Evolutionary conservation across 30 jellyfish, hydroid and myxozoan species (phyloP), one percentile per base, ranked within the genome.

Genomic region (Hydractinia symbiolongicarpus): DNA sequence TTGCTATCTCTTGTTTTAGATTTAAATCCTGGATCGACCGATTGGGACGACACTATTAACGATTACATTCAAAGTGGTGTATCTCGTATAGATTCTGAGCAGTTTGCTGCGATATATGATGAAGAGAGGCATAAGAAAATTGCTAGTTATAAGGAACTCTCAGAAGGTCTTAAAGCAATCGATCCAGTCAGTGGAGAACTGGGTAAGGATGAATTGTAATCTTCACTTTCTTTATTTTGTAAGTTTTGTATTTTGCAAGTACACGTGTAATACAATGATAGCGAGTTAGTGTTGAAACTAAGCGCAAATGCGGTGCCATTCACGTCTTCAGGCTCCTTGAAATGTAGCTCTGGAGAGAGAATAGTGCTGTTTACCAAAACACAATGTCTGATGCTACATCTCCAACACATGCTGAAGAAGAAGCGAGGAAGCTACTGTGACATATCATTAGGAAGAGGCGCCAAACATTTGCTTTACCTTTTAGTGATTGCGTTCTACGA

Each of bases 121-220:
- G 74, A 64, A 64, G 74, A 64, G 74, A 44, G 74, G 1, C 74
- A 13, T 51, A 64, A 64, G 5, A 64, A 64, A 1, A 51, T n/a
- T 1, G 74, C 40, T 7, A 64, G 52, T 7, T 64, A n/a, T 1
- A 51, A 6, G n/a, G 74, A 64, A n/a, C 74, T 64, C 1, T 64
- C 52, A n/a, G 52, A 64, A 64, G 74, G 74, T 64, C 40, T 64
- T 44, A 64, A 64, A 4, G 74, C 74, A 6, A 64, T 64, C 74
- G 74, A 64, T 64, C 74, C 74, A 13, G 74, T 64, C 4, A 51
- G 74, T 64, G 74, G 74, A 64, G 74, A 64, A 64, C 15, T 64
- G 7, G 74, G 74, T 64, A 64, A 64, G 74, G 40, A 64, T 11
- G 69, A 11, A 58, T 58, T 11, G 40, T n/a, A 51, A 9, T 51